phyloP scores from a whole-genome alignment of 2,113 vertebrate genomes.

The Melozone crissalis region DNA sequence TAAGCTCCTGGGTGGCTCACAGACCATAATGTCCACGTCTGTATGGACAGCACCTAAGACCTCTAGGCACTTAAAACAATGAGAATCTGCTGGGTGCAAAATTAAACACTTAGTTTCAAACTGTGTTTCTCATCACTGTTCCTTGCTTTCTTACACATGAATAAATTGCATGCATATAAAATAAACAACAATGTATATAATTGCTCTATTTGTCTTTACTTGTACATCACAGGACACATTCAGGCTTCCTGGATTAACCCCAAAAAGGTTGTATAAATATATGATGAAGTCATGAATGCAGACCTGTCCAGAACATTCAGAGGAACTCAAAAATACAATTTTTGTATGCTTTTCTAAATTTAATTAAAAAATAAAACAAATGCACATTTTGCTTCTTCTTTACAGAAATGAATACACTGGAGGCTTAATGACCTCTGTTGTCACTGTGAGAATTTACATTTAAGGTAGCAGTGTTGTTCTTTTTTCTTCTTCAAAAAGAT shows the following conservation, averaged over 20 bases:
- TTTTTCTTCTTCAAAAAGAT: not conserved
- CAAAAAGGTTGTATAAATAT: not conserved
- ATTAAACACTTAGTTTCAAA: not conserved
- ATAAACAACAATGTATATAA: not conserved
- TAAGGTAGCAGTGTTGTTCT: not conserved
- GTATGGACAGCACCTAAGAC: not conserved
- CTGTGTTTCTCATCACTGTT: not conserved
- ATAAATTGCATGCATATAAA: not conserved
- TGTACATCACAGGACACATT: not conserved
- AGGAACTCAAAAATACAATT: not conserved
- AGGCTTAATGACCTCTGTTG: slow-evolving; percentile 10
- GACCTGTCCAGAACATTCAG: not conserved
- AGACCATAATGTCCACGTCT: not conserved
- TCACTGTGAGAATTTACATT: not conserved
- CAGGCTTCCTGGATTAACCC: not conserved
- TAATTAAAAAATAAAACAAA: slow-evolving; percentile 15
- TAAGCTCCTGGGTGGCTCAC: not conserved
- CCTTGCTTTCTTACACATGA: not conserved
- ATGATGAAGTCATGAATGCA: not conserved
- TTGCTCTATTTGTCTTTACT: not conserved
- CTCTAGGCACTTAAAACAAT: not conserved
- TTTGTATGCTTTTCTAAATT: not conserved
- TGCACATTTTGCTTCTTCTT: not conserved
- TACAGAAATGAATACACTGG: slow-evolving; percentile 40
- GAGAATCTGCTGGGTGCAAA: not conserved